phyloP scores from a whole-genome alignment of 30 jellyfish, hydroid and myxozoan species.

The Rhopilema esculentum region DNA sequence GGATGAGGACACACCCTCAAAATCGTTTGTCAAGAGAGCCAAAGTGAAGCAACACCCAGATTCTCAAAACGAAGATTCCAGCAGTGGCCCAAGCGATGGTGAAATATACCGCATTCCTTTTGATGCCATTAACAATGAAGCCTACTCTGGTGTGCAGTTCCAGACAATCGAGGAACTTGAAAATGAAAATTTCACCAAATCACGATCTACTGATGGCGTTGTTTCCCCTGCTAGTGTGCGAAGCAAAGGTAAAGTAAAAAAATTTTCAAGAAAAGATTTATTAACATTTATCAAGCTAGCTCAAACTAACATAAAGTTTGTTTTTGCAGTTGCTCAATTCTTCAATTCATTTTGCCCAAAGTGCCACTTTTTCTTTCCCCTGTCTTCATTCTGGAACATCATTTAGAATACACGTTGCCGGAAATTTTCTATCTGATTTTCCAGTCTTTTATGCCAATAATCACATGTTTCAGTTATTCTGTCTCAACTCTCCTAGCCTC shows the following conservation, averaged over 20 bases:
- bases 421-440: no score
- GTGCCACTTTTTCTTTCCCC: no score
- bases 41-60: neutral
- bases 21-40: neutral
- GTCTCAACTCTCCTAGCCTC: conserved; percentile 10
- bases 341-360: no score
- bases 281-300: no score
- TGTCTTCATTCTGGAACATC: no score
- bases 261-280: no score
- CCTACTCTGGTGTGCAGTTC: neutral
- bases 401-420: no score
- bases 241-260: conserved; percentile 34
- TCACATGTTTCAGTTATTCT: neutral
- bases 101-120: conserved; percentile 40
- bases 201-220: conserved; percentile 7
- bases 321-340: no score
- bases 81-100: conserved; percentile 72
- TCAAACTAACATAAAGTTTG: no score
- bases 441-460: neutral
- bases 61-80: conserved; percentile 21
- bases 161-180: conserved; percentile 66
- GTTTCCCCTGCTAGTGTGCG: conserved; percentile 22
- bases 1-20: conserved; percentile 55
- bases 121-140: conserved; percentile 21
- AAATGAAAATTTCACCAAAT: conserved; percentile 11